These are phyloP conservation scores for Crypturellus undulatus DNA, from an alignment of 2,113 vertebrate genomes.

Conservation along the genomic window DNA sequence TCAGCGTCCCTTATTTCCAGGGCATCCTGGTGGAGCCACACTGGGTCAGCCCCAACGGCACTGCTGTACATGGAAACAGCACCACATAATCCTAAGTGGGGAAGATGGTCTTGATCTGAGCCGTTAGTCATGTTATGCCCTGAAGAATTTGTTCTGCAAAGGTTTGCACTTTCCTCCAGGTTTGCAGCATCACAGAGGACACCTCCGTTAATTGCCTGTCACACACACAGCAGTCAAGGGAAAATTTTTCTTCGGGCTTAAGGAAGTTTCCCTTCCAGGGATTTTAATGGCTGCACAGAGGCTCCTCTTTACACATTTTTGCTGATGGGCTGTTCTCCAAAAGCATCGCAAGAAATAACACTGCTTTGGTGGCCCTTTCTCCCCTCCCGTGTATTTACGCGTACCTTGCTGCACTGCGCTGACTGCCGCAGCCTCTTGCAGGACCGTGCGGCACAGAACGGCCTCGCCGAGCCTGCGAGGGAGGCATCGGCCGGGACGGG, in stretches of 20 bases:
- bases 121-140: neutral
- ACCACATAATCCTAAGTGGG: neutral
- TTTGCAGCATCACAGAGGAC: neutral
- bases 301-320: neutral
- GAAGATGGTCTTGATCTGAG: neutral
- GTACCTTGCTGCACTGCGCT: neutral
- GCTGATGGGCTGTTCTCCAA: neutral
- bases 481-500: neutral
- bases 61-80: neutral
- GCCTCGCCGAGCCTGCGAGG: neutral
- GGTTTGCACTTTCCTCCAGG: neutral
- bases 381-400: neutral
- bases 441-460: neutral
- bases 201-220: neutral
- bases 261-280: neutral
- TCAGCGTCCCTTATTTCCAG: neutral
- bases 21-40: accelerated
- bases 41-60: neutral
- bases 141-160: neutral
- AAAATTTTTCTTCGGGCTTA: neutral
- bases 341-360: neutral
- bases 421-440: neutral
- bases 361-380: neutral
- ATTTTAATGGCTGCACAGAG: neutral
- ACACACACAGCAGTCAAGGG: neutral